These are phyloP conservation scores for Prionailurus viverrinus DNA, from an alignment of 2,113 vertebrate species.

Conservation along the genomic window DNA sequence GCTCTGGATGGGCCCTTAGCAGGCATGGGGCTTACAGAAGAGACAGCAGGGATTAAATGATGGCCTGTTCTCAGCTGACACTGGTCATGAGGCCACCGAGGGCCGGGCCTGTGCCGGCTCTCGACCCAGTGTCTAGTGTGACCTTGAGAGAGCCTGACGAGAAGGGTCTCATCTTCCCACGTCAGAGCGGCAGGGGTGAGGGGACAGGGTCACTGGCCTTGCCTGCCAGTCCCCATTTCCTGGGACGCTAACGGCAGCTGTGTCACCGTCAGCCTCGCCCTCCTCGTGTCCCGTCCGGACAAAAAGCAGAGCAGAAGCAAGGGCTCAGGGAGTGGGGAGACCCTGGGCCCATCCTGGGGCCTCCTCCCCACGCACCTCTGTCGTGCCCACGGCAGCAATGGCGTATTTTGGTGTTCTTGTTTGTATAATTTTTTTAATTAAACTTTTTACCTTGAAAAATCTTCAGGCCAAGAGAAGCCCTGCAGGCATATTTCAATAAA, in stretches of 20 bases:
- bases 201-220: not conserved
- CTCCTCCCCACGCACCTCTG: not conserved
- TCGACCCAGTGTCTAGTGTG: not conserved
- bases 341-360: fast-evolving
- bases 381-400: not conserved
- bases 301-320: not conserved
- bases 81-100: not conserved
- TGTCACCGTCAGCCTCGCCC: not conserved
- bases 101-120: not conserved
- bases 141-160: not conserved
- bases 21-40: not conserved
- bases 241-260: not conserved
- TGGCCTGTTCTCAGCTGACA: not conserved
- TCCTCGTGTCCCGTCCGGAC: not conserved
- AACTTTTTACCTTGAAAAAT: not conserved
- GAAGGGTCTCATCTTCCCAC: not conserved
- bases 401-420: not conserved
- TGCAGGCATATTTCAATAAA: not conserved
- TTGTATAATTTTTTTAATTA: not conserved
- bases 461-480: not conserved
- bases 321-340: not conserved
- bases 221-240: not conserved
- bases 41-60: not conserved
- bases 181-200: not conserved
- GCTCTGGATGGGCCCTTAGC: not conserved